These are phyloP conservation scores for Drosophila lini DNA, from an alignment of 1,140 invertebrate species.

Conservation along the genomic window DNA sequence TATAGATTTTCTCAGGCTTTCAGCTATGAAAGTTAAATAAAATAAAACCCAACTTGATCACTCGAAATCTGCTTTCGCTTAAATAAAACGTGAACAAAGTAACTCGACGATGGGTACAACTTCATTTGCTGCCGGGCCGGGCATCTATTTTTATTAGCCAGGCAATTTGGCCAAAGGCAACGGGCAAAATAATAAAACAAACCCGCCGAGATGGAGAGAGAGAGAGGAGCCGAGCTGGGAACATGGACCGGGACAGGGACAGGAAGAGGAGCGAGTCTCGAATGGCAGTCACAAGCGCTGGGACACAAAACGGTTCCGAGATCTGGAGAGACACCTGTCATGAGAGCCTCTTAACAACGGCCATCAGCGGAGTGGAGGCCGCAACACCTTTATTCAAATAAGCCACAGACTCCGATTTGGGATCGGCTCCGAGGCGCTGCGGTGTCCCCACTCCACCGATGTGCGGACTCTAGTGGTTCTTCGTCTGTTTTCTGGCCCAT, in stretches of 20 bases:
- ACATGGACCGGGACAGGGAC: background rate
- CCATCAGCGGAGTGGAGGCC: slow-evolving; percentile 42
- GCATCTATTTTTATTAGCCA: slow-evolving; percentile 51
- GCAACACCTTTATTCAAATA: slow-evolving; percentile 72
- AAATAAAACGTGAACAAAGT: slow-evolving; percentile 8
- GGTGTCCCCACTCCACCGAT: slow-evolving; percentile 13
- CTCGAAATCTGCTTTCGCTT: background rate
- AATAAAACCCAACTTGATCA: background rate
- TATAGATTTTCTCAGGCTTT: background rate
- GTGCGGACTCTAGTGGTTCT: slow-evolving; percentile 5
- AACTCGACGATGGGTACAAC: slow-evolving; percentile 34
- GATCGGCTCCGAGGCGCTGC: slow-evolving; percentile 22
- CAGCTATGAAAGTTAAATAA: background rate
- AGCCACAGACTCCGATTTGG: slow-evolving; percentile 56
- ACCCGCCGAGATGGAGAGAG: background rate
- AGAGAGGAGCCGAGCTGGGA: background rate
- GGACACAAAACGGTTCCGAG: slow-evolving; percentile 44
- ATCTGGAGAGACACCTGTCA: slow-evolving; percentile 48
- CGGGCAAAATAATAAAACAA: slow-evolving; percentile 43
- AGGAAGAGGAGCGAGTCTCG: slow-evolving; percentile 19
- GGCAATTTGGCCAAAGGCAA: slow-evolving; percentile 56
- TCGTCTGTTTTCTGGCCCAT: slow-evolving; percentile 39
- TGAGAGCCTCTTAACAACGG: slow-evolving; percentile 50
- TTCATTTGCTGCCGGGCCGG: slow-evolving; percentile 33
- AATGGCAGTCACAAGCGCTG: slow-evolving; percentile 22